Percentiles rank a stretch among this genome's conserved stretches.
Conservation (phyloP, 2,888 invertebrate species). For the Suillia variegata region DNA sequence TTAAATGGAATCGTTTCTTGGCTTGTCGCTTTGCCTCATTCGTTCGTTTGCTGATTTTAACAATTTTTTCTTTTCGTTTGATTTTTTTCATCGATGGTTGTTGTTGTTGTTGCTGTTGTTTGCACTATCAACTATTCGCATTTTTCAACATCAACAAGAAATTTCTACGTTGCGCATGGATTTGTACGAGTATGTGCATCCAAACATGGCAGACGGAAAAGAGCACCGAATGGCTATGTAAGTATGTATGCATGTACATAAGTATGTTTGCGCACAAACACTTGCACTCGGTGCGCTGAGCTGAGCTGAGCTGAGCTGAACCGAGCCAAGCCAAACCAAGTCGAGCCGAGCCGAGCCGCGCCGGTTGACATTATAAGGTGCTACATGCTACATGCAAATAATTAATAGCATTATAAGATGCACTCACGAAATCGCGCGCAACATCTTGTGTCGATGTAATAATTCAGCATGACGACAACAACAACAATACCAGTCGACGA, state of each 20-base stretch:
- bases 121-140: too few species aligned
- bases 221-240: too few species aligned
- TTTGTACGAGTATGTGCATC: background rate
- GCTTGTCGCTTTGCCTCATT: background rate
- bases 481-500: background rate
- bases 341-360: too few species aligned
- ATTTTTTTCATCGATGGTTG: background rate
- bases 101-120: too few species aligned
- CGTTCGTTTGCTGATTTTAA: background rate
- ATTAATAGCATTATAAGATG: constrained; percentile 62
- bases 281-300: too few species aligned
- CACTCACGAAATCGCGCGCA: constrained; percentile 60
- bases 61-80: constrained; percentile 5
- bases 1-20: constrained; percentile 31
- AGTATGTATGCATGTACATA: too few species aligned
- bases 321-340: too few species aligned
- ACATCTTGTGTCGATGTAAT: constrained; percentile 52
- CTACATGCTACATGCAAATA: constrained; percentile 61
- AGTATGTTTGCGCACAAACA: too few species aligned
- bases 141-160: too few species aligned
- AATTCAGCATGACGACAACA: constrained; percentile 40
- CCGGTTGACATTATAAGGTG: constrained; percentile 55
- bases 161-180: background rate
- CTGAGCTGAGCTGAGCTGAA: too few species aligned
- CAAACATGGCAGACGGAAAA: background rate